phyloP scores from a whole-genome alignment of 1,140 invertebrate genomes.

The Euschistus heros region DNA sequence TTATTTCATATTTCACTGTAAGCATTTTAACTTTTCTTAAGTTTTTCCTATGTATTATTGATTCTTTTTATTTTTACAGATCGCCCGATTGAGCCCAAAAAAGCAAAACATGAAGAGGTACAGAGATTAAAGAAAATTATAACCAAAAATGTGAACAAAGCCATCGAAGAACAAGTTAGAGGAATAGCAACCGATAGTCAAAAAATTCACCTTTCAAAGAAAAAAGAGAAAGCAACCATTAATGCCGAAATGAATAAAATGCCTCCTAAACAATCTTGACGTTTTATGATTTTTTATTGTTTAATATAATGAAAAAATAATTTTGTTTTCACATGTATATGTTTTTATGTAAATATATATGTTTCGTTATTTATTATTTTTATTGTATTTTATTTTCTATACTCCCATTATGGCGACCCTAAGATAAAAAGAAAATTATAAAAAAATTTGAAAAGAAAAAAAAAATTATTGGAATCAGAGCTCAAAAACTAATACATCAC shows the following conservation, averaged over 20 bases:
- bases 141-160: constrained; percentile 49
- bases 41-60: neutral
- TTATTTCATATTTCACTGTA: too few species aligned
- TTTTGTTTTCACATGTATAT: neutral
- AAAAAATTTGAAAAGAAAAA: too few species aligned
- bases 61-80: constrained; percentile 35
- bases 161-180: constrained; percentile 48
- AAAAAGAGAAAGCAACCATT: constrained; percentile 27
- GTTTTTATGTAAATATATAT: neutral
- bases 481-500: too few species aligned
- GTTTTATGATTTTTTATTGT: neutral
- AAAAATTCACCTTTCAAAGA: constrained; percentile 34
- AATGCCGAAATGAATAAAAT: constrained; percentile 22
- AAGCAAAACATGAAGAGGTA: constrained; percentile 43
- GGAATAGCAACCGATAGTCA: constrained; percentile 41
- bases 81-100: constrained; percentile 49
- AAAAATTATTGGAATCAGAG: too few species aligned
- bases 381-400: neutral
- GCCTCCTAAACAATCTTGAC: constrained; percentile 20
- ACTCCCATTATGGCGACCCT: too few species aligned
- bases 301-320: neutral
- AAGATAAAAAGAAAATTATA: too few species aligned
- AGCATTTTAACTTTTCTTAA: too few species aligned
- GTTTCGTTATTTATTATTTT: neutral
- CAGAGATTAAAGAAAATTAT: constrained; percentile 50